phyloP scores from a whole-genome alignment of 2,888 invertebrate species.

The Phlogophora meticulosa region DNA sequence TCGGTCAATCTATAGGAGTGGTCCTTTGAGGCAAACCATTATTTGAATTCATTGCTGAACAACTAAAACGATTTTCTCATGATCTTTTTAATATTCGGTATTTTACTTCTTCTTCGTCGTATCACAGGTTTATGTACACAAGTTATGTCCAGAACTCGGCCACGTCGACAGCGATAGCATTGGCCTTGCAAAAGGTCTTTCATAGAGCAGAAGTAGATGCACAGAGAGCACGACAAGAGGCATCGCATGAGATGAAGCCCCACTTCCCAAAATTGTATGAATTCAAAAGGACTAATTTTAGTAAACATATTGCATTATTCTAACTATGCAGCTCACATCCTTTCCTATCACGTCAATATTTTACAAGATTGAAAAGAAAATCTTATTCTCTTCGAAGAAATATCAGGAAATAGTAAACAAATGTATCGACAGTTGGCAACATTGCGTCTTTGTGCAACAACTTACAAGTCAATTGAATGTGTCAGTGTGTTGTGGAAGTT shows the following conservation, averaged over 20 bases:
- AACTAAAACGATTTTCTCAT: background rate
- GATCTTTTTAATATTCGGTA: background rate
- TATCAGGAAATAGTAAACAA: slow-evolving; percentile 29
- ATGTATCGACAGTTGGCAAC: slow-evolving; percentile 13
- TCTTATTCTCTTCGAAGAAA: slow-evolving; percentile 1
- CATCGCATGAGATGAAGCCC: too few relatives aligned
- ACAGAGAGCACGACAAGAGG: too few relatives aligned
- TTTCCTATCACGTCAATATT: background rate
- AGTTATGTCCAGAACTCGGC: too few relatives aligned
- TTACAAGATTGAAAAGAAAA: background rate
- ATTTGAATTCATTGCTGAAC: background rate
- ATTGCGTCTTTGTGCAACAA: slow-evolving; percentile 7
- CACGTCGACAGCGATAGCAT: too few relatives aligned
- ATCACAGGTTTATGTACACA: too few relatives aligned
- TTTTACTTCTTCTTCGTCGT: too few relatives aligned
- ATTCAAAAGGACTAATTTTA: too few relatives aligned
- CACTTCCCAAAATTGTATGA: background rate
- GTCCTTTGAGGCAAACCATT: background rate
- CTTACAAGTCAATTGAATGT: slow-evolving; percentile 42
- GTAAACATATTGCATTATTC: too few relatives aligned
- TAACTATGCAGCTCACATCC: background rate
- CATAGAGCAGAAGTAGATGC: too few relatives aligned
- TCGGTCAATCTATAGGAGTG: background rate
- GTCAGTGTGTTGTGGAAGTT: slow-evolving; percentile 16
- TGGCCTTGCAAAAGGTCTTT: too few relatives aligned